phyloP scores from a whole-genome alignment of 2,888 invertebrate genomes.

The Tachina grossa region DNA sequence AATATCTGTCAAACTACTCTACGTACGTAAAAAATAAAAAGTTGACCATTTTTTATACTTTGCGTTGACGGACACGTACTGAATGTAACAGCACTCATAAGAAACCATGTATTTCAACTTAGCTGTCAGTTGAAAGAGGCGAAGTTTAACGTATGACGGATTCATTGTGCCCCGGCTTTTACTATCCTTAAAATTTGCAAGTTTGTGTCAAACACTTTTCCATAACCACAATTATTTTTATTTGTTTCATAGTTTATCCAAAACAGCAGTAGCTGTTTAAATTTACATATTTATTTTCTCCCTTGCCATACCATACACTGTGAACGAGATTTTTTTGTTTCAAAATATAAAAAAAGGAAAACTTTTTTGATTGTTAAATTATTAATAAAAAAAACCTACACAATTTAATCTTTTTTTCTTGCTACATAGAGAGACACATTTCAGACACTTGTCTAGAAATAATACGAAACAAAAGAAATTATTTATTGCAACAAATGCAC shows the following conservation, averaged over 20 bases:
- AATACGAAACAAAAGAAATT: constrained; percentile 20
- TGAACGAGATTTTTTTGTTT: constrained; percentile 21
- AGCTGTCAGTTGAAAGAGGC: too few relatives aligned
- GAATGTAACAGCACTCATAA: too few relatives aligned
- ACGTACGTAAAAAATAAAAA: too few relatives aligned
- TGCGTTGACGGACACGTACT: too few relatives aligned
- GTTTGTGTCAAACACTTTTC: constrained; percentile 8
- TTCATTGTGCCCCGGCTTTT: too few relatives aligned
- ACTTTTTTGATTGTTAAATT: neutral
- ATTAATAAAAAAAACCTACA: constrained; percentile 21
- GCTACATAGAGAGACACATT: constrained; percentile 8
- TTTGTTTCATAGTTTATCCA: neutral
- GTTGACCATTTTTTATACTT: too few relatives aligned
- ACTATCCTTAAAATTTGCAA: constrained; percentile 37
- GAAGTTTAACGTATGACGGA: too few relatives aligned
- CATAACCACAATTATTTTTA: constrained; percentile 8
- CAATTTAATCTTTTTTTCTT: constrained; percentile 36
- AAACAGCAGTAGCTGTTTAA: constrained; percentile 19
- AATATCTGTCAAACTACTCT: too few relatives aligned
- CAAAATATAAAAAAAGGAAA: neutral
- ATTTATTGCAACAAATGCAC: neutral
- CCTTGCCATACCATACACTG: neutral
- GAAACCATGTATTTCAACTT: too few relatives aligned
- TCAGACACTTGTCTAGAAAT: constrained; percentile 43
- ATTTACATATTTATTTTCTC: constrained; percentile 18